Evolutionary conservation across 2,888 invertebrate species (phyloP).

Genomic region (Tethea ocularis): DNA sequence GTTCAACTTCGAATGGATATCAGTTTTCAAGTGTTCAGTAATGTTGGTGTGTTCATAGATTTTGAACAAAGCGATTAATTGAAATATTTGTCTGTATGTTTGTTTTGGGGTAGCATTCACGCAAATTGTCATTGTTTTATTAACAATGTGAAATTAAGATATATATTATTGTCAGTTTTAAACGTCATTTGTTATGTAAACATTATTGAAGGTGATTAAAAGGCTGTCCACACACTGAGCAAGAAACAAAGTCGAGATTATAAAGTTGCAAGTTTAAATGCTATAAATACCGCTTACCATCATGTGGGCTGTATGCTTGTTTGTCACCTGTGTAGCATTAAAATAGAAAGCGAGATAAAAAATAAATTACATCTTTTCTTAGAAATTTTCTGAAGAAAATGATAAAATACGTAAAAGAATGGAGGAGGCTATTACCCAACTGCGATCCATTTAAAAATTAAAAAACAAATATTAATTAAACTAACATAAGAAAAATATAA

Average conservation of each 20-base stretch:
- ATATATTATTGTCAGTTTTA: conserved; percentile 28
- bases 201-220: conserved; percentile 23
- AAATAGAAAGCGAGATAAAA: too few relatives aligned
- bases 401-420: too few relatives aligned
- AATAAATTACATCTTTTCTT: too few relatives aligned
- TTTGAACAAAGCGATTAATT: conserved; percentile 63
- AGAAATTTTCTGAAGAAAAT: too few relatives aligned
- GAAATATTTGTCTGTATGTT: conserved; percentile 50
- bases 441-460: too few relatives aligned
- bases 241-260: neutral
- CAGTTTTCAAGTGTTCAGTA: conserved; percentile 13
- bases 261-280: too few relatives aligned
- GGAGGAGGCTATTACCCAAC: too few relatives aligned
- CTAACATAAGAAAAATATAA: too few relatives aligned
- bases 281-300: too few relatives aligned
- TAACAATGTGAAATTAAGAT: conserved; percentile 63
- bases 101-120: conserved; percentile 37
- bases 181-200: conserved; percentile 52
- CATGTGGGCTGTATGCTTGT: too few relatives aligned
- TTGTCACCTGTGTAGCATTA: too few relatives aligned
- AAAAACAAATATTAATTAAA: too few relatives aligned
- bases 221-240: conserved; percentile 10
- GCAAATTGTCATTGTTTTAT: conserved; percentile 46
- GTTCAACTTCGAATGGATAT: conserved; percentile 19
- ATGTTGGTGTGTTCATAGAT: conserved; percentile 28